phyloP scores from a whole-genome alignment of 2,888 invertebrate species.

The Drosophila cognata region DNA sequence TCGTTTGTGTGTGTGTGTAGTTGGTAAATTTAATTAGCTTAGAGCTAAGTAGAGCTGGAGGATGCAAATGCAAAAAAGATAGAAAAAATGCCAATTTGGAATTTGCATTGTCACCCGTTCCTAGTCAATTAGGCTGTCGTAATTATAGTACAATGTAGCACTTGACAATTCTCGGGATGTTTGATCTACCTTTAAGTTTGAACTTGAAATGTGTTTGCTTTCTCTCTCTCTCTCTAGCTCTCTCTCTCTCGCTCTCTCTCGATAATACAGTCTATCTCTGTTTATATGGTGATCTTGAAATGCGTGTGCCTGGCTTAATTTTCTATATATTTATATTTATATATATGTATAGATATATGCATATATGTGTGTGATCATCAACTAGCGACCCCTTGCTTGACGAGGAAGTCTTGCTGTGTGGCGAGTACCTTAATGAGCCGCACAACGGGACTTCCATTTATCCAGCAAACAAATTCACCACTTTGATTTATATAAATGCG shows the following conservation, averaged over 20 bases:
- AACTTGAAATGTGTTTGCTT: slow-evolving; percentile 53
- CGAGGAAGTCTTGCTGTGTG: slow-evolving; percentile 77
- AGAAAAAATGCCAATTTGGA: slow-evolving; percentile 46
- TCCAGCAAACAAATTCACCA: slow-evolving; percentile 43
- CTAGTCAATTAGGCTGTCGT: slow-evolving; percentile 61
- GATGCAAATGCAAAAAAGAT: slow-evolving; percentile 33
- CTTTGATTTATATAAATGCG: slow-evolving; percentile 65
- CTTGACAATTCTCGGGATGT: slow-evolving; percentile 5
- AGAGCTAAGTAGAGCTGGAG: slow-evolving; percentile 31
- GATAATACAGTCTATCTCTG: not conserved
- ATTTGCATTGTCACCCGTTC: slow-evolving; percentile 70
- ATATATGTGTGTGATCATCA: slow-evolving; percentile 5
- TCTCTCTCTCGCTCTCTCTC: not conserved
- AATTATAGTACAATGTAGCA: slow-evolving; percentile 70
- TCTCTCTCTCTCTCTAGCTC: not conserved
- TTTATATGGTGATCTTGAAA: slow-evolving; percentile 49
- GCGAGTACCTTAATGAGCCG: slow-evolving; percentile 50
- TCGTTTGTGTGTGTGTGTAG: not conserved
- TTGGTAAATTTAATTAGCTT: slow-evolving; percentile 66
- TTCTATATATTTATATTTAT: slow-evolving; percentile 3
- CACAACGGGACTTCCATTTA: slow-evolving; percentile 72
- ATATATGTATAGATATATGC: not conserved
- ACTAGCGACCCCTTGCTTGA: slow-evolving; percentile 40
- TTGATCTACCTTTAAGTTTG: slow-evolving; percentile 50
- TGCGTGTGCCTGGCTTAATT: slow-evolving; percentile 32